Evolutionary conservation across 2,888 invertebrate genomes (phyloP), one percentile per base, ranked within the genome.

Genomic region (Tetragnatha montana): DNA sequence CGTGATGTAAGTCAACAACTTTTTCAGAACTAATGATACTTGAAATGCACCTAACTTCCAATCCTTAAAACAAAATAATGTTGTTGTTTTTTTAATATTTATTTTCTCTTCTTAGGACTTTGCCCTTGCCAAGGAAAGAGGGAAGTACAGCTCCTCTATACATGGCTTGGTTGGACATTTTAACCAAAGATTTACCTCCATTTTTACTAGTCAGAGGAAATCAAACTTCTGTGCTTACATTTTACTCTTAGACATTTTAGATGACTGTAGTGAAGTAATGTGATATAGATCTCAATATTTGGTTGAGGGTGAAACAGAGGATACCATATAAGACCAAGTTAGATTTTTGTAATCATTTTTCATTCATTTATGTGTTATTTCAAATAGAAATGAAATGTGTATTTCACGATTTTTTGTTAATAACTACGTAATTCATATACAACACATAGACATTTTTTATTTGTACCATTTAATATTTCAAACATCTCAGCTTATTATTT

Each of bases 101-200:
- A 60, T 17, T 17, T 10, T 17, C 10, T 10, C 60, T 91, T 92
- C 93, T 22, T 92, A 96, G 96, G 95, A 98, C 99, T 7, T 94
- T 99, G 91, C 98, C 98, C 50, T 97, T 98, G 96, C 98, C 98
- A 0, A 95, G 97, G 92, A 97, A 98, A 92, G 97, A 96, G 73
- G 96, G 96, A 0, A 96, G 98, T 82, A 97, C 98, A 1, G 97
- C 98, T 2, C 96, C 97, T 0, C 94, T 99, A 81, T 99, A 98
- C 94, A 97, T 98, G 97, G 96, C 98, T 14, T 99, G 99, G 99
- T 94, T 99, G 92, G 99, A 99, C 94, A 95, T 96, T 93, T 94
- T 99, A 92, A 97, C 98, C 50, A 95, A 95, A 92, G 96, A 96
- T 93, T 95, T 99, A 94, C 98, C 98, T 68, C 98, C 99, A 0